Base-by-base conservation (phyloP, 1,140 invertebrate genomes). In the Meloidogyne chitwoodi region DNA sequence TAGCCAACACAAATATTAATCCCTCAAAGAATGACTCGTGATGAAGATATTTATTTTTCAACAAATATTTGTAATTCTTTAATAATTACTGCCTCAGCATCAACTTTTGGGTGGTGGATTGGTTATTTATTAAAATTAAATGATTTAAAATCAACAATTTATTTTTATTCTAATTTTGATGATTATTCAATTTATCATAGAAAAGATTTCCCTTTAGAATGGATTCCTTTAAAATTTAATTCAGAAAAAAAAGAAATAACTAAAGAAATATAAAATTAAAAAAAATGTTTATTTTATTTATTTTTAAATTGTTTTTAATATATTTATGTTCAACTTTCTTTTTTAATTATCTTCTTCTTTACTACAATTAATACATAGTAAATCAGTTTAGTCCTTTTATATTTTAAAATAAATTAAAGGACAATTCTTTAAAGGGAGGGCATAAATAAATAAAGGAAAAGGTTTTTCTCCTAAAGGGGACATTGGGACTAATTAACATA, bases 21-120 rank as follows among this genome's bases (percentile, higher is more conserved):
- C 19, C n/a, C 22, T 2, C 38, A 22, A 34, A 24, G 38, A 38
- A 41, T 29, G 29, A 16, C 24, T 22, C 29, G 38, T 22, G 38
- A 11, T 31, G 14, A 68, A 68, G 64, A 41, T 68, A 41, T 41
- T 22, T 68, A 38, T 38, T 68, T 68, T 56, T 56, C 48, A 41
- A 22, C 38, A 16, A 38, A 24, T n/a, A 19, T 68, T n/a, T 78
- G 77, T 38, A 38, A 77, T 41, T 74, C 76, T 8, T 29, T 77
- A 26, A 22, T 77, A 10, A 22, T 77, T 22, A 77, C 76, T 12
- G 75, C 76, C 19, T 27, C 27, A 31, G 77, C 10, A 1, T 77
- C 76, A 4, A 77, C 76, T 22, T 77, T 77, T 63, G 75, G 61
- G 2, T 77, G 77, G 77, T 79, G 77, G 77, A 78, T 78, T 62